Percentiles rank a stretch among this genome's conserved stretches.
phyloP scores from a whole-genome alignment of 2,113 vertebrate species.

The Pachyramphus minor region DNA sequence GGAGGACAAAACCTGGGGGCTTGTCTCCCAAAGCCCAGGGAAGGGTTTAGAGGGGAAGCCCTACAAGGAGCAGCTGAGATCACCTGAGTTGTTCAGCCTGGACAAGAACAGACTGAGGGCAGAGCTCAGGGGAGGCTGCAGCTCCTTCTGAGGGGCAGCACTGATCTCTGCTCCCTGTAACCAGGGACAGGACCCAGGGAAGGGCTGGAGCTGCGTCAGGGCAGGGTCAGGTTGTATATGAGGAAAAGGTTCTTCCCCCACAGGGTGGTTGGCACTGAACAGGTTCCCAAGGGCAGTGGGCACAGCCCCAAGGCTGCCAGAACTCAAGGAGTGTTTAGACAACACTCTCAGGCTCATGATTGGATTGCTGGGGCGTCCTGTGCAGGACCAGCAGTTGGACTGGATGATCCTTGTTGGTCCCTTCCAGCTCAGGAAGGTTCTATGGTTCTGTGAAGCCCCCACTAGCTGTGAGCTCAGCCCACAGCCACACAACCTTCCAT shows the following conservation, averaged over 20 bases:
- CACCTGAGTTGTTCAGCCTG: neutral
- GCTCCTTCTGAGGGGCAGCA: neutral
- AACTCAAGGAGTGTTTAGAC: neutral
- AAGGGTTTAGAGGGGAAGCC: neutral
- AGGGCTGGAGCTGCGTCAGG: neutral
- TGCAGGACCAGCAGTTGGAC: fast-evolving
- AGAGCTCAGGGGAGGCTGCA: neutral
- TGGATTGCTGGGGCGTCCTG: neutral
- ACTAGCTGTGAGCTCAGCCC: neutral
- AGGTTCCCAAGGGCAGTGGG: neutral
- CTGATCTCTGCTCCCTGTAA: fast-evolving
- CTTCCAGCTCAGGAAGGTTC: neutral
- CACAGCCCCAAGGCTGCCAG: neutral
- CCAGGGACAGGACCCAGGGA: neutral
- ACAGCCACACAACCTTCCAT: fast-evolving
- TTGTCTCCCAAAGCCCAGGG: neutral
- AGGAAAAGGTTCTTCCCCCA: neutral
- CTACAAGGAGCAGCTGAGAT: neutral
- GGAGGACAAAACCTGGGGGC: neutral
- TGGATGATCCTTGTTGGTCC: neutral
- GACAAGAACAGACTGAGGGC: neutral
- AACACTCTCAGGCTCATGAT: fast-evolving
- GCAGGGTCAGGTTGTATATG: neutral
- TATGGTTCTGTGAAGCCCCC: neutral
- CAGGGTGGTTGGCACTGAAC: neutral